Base-by-base conservation (phyloP, 1,140 invertebrate species). In the Pachyrhynchus sulphureomaculatus region DNA sequence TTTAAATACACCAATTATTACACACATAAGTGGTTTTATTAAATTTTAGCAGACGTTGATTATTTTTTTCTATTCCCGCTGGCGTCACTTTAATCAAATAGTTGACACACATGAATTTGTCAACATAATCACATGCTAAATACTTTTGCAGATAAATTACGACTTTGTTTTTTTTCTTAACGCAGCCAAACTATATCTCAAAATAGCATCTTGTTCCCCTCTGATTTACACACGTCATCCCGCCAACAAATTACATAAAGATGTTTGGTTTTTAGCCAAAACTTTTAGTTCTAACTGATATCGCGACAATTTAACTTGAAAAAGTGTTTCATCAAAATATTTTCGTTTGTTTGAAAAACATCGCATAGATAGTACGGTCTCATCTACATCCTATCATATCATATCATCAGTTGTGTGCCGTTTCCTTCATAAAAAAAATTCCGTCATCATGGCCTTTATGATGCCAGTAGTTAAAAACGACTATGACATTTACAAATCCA, bases 401-500 rank as follows among this genome's bases (percentile, higher is more conserved):
- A n/a, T n/a, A n/a, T n/a, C n/a, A n/a, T n/a, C n/a, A n/a, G n/a
- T n/a, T n/a, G n/a, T n/a, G n/a, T n/a, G n/a, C n/a, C n/a, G n/a
- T n/a, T n/a, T n/a, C n/a, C n/a, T n/a, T n/a, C n/a, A 2, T 29
- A 29, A 29, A 2, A 29, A 29, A 29, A 29, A 6, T 29, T 4
- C 21, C 15, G 56, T 36, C 61, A 70, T 23, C 41, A 93, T 93
- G 91, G 91, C 91, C 80, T 93, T 93, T 79, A 93, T 93, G 91
- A 92, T 93, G 88, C 91, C 91, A 23, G 90, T 94, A 62, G 86
- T 94, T 75, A 93, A 92, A 82, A 93, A 93, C 78, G 90, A 93
- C 77, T 93, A 89, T 82, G 89, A 94, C 75, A 93, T 94, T 75
- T 94, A 94, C 82, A 90, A 91, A 79, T 88, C 86, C 55, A 88